Percentiles rank a stretch among this genome's conserved stretches.
Conservation (phyloP, 2,888 invertebrate genomes). For the Argyresthia goedartella region DNA sequence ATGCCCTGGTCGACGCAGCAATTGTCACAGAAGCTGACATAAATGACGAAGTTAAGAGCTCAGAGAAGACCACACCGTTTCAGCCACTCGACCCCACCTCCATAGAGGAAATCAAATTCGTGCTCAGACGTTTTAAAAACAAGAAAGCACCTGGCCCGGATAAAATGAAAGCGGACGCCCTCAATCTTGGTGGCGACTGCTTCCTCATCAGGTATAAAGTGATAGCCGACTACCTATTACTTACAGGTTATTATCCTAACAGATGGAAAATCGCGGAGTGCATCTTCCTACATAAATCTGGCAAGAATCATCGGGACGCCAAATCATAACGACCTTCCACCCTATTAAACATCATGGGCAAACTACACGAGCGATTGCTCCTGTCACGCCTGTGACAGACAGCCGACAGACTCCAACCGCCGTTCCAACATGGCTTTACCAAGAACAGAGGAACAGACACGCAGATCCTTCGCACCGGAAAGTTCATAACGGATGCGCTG, state of each 20-base stretch:
- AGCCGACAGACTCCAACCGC: slow-evolving; percentile 6
- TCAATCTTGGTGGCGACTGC: slow-evolving; percentile 10
- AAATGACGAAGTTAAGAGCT: background rate
- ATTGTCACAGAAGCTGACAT: slow-evolving; percentile 3
- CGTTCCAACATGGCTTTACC: slow-evolving; percentile 10
- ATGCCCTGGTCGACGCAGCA: slow-evolving; percentile 5
- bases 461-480: too few species aligned
- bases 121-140: too few species aligned
- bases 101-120: slow-evolving; percentile 1
- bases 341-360: slow-evolving; percentile 10
- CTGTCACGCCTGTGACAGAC: background rate
- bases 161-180: too few species aligned
- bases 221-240: slow-evolving; percentile 4
- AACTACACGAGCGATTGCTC: slow-evolving; percentile 8
- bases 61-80: slow-evolving; percentile 2
- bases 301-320: slow-evolving; percentile 7
- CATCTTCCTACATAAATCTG: too few species aligned
- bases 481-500: slow-evolving; percentile 9
- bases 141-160: too few species aligned
- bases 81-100: slow-evolving; percentile 6
- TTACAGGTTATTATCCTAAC: slow-evolving; percentile 7
- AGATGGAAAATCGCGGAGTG: slow-evolving; percentile 7
- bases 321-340: slow-evolving; percentile 4
- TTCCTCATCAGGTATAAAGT: slow-evolving; percentile 4
- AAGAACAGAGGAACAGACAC: slow-evolving; percentile 9